phyloP scores from a whole-genome alignment of 2,888 invertebrate species.

The Ennomos fuscantarius region DNA sequence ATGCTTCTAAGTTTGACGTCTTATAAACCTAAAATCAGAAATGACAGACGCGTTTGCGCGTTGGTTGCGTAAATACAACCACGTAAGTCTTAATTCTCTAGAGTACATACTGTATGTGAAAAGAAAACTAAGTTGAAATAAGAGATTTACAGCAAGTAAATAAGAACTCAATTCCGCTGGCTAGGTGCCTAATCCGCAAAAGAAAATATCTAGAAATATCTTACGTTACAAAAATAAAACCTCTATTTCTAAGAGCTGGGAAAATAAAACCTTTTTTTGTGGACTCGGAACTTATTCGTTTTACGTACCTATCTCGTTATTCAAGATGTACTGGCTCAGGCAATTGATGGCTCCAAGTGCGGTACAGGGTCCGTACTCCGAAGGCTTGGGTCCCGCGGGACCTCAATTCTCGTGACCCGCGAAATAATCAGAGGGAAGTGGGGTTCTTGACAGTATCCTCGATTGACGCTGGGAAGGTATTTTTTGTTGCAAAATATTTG shows the following conservation, averaged over 20 bases:
- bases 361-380: constrained; percentile 5
- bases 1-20: too few relatives aligned
- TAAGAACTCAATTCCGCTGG: too few relatives aligned
- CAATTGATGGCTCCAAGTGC: constrained; percentile 24
- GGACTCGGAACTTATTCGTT: constrained; percentile 16
- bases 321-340: constrained; percentile 9
- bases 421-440: constrained; percentile 28
- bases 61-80: too few relatives aligned
- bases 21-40: too few relatives aligned
- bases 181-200: too few relatives aligned
- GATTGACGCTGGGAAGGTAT: constrained; percentile 7
- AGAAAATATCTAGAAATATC: not conserved
- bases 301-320: constrained; percentile 17
- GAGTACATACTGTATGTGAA: too few relatives aligned
- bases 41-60: too few relatives aligned
- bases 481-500: constrained; percentile 3
- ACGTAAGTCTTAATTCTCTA: too few relatives aligned
- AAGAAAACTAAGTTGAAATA: too few relatives aligned
- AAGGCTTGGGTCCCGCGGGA: constrained; percentile 4
- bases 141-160: too few relatives aligned
- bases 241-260: not conserved
- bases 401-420: constrained; percentile 16
- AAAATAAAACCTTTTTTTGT: constrained; percentile 15
- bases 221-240: not conserved
- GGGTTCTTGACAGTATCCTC: constrained; percentile 4